Percentiles rank a stretch among this genome's conserved stretches.
Conservation (phyloP, 1,140 invertebrate species). For the Plectus sambesii region DNA sequence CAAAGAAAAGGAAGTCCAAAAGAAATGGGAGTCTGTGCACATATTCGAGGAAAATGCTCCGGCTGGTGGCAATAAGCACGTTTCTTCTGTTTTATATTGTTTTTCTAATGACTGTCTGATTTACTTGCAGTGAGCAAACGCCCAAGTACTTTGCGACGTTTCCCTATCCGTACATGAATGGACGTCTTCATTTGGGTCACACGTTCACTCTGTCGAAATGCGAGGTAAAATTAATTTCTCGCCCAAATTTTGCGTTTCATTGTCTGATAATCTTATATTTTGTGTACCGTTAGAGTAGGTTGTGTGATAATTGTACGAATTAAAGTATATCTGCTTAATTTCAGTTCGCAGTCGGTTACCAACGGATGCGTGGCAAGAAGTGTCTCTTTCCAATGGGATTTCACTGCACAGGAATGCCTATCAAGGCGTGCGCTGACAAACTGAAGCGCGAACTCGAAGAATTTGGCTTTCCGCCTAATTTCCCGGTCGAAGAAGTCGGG, state of each 20-base stretch:
- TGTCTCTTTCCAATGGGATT: slow-evolving; percentile 95
- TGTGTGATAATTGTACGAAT: slow-evolving; percentile 32
- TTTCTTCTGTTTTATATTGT: slow-evolving; percentile 16
- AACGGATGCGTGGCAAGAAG: slow-evolving; percentile 76
- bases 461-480: slow-evolving; percentile 82
- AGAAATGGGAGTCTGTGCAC: slow-evolving; percentile 36
- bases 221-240: slow-evolving; percentile 54
- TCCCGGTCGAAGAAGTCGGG: slow-evolving; percentile 57
- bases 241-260: slow-evolving; percentile 4
- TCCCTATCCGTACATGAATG: slow-evolving; percentile 99
- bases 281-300: slow-evolving; percentile 2
- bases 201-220: slow-evolving; percentile 94
- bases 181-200: slow-evolving; percentile 88
- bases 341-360: slow-evolving; percentile 78
- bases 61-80: slow-evolving; percentile 18
- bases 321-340: slow-evolving; percentile 31
- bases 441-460: slow-evolving; percentile 79
- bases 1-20: slow-evolving; percentile 34
- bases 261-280: not conserved
- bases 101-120: slow-evolving; percentile 1
- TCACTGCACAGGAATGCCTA: slow-evolving; percentile 80
- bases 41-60: slow-evolving; percentile 36
- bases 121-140: slow-evolving; percentile 21
- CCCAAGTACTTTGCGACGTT: slow-evolving; percentile 82
- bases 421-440: slow-evolving; percentile 88